Evolutionary conservation across 1,140 invertebrate species (phyloP).

Genomic region (Polypedilum vanderplanki): DNA sequence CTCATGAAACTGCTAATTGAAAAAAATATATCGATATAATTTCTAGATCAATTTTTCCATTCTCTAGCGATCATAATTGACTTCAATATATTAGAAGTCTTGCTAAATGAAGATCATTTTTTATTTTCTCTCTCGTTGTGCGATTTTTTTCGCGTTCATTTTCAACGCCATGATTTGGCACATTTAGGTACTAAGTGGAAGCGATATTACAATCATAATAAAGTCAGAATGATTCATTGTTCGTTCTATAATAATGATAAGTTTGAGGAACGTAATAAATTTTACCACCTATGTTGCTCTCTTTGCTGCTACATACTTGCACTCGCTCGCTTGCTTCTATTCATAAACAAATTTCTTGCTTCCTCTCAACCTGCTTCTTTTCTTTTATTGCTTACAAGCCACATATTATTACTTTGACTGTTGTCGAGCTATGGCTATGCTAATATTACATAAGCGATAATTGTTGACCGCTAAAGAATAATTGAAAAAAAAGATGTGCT

Average conservation of each 20-base stretch:
- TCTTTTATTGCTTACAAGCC: too few species aligned
- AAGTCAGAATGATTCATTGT: conserved; percentile 13
- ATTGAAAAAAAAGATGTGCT: background rate
- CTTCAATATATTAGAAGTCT: background rate
- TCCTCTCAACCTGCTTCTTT: background rate
- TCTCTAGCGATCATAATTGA: background rate
- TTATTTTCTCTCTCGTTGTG: background rate
- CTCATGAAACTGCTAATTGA: background rate
- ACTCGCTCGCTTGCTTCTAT: background rate
- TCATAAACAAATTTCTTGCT: background rate
- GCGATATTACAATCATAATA: conserved; percentile 19
- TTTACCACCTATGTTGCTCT: conserved; percentile 11
- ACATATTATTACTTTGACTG: too few species aligned
- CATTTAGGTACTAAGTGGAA: background rate
- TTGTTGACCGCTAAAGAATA: conserved; percentile 26
- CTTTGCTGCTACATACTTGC: background rate
- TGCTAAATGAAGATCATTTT: background rate
- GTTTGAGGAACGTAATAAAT: background rate
- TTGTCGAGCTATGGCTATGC: background rate
- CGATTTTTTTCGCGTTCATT: background rate
- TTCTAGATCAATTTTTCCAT: background rate
- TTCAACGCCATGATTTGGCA: background rate
- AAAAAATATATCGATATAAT: background rate
- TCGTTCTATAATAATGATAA: background rate
- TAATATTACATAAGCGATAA: conserved; percentile 10